Conservation (phyloP, 2,113 vertebrate genomes). For the Microcebus lehilahytsara region DNA sequence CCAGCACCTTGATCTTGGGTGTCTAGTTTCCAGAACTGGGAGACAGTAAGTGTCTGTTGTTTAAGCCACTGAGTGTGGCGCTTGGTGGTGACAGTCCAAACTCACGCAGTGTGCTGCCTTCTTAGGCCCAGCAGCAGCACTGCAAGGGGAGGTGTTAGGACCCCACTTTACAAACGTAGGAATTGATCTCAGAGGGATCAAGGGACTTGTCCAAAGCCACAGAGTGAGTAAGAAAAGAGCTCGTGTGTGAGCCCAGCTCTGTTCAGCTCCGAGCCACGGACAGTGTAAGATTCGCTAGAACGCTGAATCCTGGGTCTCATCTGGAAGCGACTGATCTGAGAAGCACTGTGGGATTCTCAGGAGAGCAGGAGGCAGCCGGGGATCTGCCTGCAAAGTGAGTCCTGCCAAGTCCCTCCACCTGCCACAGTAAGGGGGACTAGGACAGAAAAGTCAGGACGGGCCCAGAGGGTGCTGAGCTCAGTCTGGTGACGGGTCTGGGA, state of each 20-base stretch:
- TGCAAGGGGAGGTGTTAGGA: neutral
- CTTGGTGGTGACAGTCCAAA: neutral
- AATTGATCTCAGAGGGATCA: neutral
- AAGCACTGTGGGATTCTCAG: neutral
- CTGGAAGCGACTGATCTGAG: neutral
- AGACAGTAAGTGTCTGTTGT: neutral
- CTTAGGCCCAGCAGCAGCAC: neutral
- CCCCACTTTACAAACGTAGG: neutral
- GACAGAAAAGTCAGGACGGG: neutral
- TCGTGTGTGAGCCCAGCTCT: neutral
- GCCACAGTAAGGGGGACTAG: fast-evolving
- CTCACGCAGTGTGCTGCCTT: fast-evolving
- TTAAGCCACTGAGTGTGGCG: neutral
- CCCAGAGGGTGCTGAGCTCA: neutral
- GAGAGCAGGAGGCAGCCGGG: neutral
- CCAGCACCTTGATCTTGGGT: neutral
- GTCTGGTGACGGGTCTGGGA: neutral
- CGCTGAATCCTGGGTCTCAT: neutral
- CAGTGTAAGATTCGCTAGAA: fast-evolving
- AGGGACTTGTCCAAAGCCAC: neutral
- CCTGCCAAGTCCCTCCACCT: neutral
- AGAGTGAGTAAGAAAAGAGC: neutral
- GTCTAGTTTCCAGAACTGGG: neutral
- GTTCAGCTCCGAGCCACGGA: neutral
- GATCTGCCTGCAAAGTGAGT: neutral